Base-by-base conservation (phyloP, 2,888 invertebrate genomes). In the Ashinkailepas kermadecensis region DNA sequence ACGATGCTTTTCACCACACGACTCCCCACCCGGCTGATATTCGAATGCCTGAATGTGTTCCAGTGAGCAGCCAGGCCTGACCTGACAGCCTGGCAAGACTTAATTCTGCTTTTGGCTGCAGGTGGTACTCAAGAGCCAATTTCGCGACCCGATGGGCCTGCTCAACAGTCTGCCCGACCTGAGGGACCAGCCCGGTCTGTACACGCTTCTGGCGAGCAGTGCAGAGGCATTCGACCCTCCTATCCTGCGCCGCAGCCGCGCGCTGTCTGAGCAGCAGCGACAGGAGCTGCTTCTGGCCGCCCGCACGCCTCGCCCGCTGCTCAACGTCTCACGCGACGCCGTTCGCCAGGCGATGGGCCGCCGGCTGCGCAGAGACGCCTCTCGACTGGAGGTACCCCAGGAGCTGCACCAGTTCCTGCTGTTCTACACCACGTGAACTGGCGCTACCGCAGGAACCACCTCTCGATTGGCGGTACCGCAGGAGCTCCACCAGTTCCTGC, bases 101-200 rank as follows among this genome's bases (percentile, higher is more conserved):
- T 1, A 39, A 4, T 39, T 39, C 39, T 39, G 39, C 57, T 82
- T 21, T 12, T 59, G 39, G 56, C 23, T 10, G 2, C 87, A 92
- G 91, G 93, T 93, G 0, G 92, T 93, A 25, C 92, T 94, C 90
- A 93, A 94, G 87, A 93, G 93, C 13, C 94, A 94, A 85, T 94
- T 93, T 86, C 91, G 94, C 82, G 94, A 95, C 86, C 94, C 94
- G 0, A 93, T 93, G 86, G 95, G 95, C 64, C 92, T 95, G 82
- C 89, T 95, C 10, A 94, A 94, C 86, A 93, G 92, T 58, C 90
- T 95, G 18, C 92, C 93, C 85, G 92, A 93, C 86, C 87, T 90
- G n/a, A 87, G 88, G 6, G 86, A 88, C 39, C 88, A 89, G 82
- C 88, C 88, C 1, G 87, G 88, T 39, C 86, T 93, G 81, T 91